These are phyloP conservation scores for Neoitamus cyanurus DNA, from an alignment of 2,888 invertebrate genomes.

Conservation along the genomic window DNA sequence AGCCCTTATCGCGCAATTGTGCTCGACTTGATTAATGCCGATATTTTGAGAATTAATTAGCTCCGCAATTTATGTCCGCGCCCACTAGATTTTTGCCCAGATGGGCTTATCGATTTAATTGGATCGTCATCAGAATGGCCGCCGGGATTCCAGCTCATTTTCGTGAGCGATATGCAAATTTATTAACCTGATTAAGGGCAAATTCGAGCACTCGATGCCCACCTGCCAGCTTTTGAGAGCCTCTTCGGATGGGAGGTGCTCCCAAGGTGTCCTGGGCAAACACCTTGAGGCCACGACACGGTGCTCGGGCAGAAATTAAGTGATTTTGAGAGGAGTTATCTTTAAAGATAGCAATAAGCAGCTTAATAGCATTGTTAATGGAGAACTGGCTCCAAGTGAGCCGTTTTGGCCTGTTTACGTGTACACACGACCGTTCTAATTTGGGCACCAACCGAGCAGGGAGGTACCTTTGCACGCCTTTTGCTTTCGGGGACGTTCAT, in stretches of 20 bases:
- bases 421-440: background rate
- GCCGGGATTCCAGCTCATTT: background rate
- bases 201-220: background rate
- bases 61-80: constrained; percentile 13
- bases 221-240: background rate
- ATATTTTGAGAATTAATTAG: constrained; percentile 21
- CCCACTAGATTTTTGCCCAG: constrained; percentile 7
- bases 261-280: background rate
- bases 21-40: constrained; percentile 16
- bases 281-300: background rate
- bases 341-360: background rate
- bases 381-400: background rate
- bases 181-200: background rate
- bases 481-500: background rate
- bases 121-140: background rate
- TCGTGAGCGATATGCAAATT: background rate
- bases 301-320: background rate
- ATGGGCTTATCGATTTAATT: constrained; percentile 27
- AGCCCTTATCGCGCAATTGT: constrained; percentile 3
- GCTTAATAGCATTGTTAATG: background rate
- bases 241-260: background rate
- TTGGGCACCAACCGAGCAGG: background rate
- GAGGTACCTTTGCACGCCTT: background rate
- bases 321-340: background rate
- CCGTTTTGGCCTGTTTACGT: background rate